phyloP scores from a whole-genome alignment of 1,140 invertebrate species.

The Penaeus vannamei region DNA sequence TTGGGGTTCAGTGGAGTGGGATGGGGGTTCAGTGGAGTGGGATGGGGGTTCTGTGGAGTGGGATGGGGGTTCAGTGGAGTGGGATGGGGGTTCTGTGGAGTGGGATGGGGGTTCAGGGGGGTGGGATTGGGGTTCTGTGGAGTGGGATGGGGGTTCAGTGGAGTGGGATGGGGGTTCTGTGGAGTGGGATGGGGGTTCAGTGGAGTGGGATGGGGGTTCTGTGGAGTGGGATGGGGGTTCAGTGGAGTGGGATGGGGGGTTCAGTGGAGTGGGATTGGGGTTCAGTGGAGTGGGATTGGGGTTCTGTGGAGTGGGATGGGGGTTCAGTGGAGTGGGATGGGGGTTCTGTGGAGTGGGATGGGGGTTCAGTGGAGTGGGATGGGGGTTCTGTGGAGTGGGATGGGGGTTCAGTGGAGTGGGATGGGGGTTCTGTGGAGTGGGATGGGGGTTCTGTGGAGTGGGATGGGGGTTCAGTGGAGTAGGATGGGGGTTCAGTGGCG shows the following conservation, averaged over 20 bases:
- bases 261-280: constrained; percentile 71
- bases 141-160: constrained; percentile 77
- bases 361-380: constrained; percentile 77
- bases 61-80: background rate
- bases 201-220: background rate
- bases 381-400: background rate
- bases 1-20: no score
- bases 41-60: background rate
- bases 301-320: background rate
- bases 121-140: background rate
- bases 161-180: background rate
- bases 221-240: background rate
- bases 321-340: background rate
- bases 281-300: background rate
- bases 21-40: constrained; percentile 78
- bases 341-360: background rate
- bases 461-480: no score
- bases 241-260: constrained; percentile 74
- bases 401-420: background rate
- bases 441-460: background rate
- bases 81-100: background rate
- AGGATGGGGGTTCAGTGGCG: no score
- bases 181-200: background rate
- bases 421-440: background rate
- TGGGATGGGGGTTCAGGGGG: no score